Conservation (phyloP, 1,140 invertebrate species). For the Ips typographus region DNA sequence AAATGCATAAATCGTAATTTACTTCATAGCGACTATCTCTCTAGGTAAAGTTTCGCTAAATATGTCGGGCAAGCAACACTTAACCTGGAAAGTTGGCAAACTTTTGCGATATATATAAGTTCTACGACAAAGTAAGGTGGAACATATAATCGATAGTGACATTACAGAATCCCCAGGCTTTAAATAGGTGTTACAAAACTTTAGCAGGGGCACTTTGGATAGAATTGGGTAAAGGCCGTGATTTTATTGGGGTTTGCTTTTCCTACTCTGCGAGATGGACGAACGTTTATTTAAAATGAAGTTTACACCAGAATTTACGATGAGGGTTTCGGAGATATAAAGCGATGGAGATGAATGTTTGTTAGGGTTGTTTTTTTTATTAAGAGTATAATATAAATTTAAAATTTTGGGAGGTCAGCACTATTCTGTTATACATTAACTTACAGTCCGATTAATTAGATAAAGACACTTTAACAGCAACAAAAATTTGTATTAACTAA, state of each 20-base stretch:
- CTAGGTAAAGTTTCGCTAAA: neutral
- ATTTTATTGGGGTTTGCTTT: neutral
- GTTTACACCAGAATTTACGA: neutral
- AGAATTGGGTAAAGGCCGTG: neutral
- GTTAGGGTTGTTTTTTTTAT: too few species aligned
- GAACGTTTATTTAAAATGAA: slow-evolving; percentile 4
- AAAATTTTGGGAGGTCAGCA: too few species aligned
- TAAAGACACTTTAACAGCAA: too few species aligned
- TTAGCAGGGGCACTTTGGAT: neutral
- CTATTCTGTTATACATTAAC: too few species aligned
- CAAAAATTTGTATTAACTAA: too few species aligned
- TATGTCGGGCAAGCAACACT: neutral
- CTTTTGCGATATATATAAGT: slow-evolving; percentile 1
- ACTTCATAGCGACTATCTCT: too few species aligned
- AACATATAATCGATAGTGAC: neutral
- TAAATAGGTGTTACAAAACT: neutral
- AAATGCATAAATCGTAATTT: too few species aligned
- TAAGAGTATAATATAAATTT: too few species aligned
- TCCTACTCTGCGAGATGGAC: neutral
- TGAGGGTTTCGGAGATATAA: neutral
- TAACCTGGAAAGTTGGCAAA: neutral
- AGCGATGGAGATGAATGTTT: too few species aligned
- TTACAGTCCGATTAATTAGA: too few species aligned
- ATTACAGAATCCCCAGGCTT: neutral
- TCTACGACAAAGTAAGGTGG: neutral